These are phyloP conservation scores for Temnothorax longispinosus DNA, from an alignment of 1,140 invertebrate genomes.

Conservation along the genomic window DNA sequence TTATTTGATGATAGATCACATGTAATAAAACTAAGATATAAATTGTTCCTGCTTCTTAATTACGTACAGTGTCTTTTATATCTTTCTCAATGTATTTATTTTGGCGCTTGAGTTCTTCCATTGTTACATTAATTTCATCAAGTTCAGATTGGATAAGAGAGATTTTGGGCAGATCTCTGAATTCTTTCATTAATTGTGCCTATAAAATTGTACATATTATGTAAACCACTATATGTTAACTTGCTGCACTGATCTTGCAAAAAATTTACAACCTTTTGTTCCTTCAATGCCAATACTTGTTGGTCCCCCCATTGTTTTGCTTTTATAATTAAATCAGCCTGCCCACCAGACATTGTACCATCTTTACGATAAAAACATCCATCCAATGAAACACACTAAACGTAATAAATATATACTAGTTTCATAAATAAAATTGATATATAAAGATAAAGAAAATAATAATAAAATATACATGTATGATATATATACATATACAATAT, in stretches of 20 bases:
- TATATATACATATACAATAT: neutral
- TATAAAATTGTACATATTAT: constrained; percentile 72
- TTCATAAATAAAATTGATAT: constrained; percentile 4
- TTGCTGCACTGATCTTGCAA: neutral
- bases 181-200: constrained; percentile 92
- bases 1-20: constrained; percentile 3
- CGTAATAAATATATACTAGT: constrained; percentile 49
- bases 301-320: constrained; percentile 99
- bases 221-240: constrained; percentile 1
- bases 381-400: constrained; percentile 95
- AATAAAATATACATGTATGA: neutral
- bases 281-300: constrained; percentile 93
- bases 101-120: constrained; percentile 95
- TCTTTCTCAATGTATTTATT: constrained; percentile 97
- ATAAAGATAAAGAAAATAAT: neutral
- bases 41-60: constrained; percentile 57
- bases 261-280: constrained; percentile 86
- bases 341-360: constrained; percentile 98
- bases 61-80: constrained; percentile 90
- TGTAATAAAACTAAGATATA: neutral
- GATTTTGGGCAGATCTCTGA: constrained; percentile 97
- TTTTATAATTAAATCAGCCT: constrained; percentile 94
- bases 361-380: constrained; percentile 98
- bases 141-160: constrained; percentile 98
- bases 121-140: constrained; percentile 97